Evolutionary conservation across 2,888 invertebrate genomes (phyloP).

Genomic region (Clepsis dumicolana): DNA sequence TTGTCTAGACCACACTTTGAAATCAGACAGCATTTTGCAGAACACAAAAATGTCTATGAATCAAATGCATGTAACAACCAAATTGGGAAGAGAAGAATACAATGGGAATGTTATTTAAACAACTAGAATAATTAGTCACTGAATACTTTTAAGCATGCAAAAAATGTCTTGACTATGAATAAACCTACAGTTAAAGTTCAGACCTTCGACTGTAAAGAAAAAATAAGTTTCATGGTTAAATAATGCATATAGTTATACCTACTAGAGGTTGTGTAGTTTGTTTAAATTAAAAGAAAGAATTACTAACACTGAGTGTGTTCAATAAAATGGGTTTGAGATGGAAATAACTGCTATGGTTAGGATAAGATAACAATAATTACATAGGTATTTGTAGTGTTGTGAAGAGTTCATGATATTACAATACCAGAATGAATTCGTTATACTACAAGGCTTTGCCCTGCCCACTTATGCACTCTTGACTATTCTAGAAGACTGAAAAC

Average conservation of each 20-base stretch:
- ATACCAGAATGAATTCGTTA: not conserved
- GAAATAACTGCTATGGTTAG: not conserved
- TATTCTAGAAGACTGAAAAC: not conserved
- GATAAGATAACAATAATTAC: slow-evolving; percentile 14
- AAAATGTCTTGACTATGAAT: not conserved
- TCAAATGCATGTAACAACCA: too few relatives aligned
- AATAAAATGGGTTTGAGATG: not conserved
- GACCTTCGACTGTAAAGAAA: not conserved
- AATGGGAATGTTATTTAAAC: not conserved
- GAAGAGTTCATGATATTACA: not conserved
- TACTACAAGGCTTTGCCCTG: not conserved
- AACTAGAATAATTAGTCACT: not conserved
- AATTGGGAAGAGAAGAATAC: not conserved
- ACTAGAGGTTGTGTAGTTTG: not conserved
- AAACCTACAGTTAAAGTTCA: slow-evolving; percentile 8
- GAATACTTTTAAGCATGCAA: not conserved
- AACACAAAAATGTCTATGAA: not conserved
- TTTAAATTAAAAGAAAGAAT: not conserved
- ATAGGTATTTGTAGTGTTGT: slow-evolving; percentile 6
- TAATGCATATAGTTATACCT: not conserved
- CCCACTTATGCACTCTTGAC: not conserved
- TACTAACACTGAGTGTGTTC: not conserved
- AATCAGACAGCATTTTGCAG: too few relatives aligned
- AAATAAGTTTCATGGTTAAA: not conserved
- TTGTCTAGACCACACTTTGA: too few relatives aligned